Conservation (phyloP, 1,140 invertebrate genomes). For the Aphidius ervi region DNA sequence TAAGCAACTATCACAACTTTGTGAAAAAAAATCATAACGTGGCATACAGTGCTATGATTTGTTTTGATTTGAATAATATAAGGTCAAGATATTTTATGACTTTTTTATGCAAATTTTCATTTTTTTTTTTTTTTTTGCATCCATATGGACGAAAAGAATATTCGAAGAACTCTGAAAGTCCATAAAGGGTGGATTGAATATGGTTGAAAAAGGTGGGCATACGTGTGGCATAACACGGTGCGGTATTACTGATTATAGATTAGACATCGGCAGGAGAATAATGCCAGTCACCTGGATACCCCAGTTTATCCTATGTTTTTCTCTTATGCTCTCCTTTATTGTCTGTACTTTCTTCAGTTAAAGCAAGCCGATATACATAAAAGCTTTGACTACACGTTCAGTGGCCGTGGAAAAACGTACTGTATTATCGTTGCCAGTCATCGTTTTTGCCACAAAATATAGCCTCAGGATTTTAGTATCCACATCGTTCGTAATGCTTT, state of each 20-base stretch:
- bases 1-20: no score
- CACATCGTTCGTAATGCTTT: no score
- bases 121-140: not conserved
- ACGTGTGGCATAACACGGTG: constrained; percentile 33
- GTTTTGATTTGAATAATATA: no score
- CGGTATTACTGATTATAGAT: constrained; percentile 38
- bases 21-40: no score
- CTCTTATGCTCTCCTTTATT: not conserved
- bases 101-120: not conserved
- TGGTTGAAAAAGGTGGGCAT: constrained; percentile 20
- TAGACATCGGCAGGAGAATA: constrained; percentile 33
- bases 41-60: no score
- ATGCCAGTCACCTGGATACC: constrained; percentile 35
- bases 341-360: constrained; percentile 12
- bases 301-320: not conserved
- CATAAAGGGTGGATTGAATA: constrained; percentile 9
- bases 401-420: constrained; percentile 20
- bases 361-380: constrained; percentile 19
- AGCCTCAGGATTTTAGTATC: no score
- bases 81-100: no score
- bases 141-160: no score
- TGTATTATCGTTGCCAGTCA: constrained; percentile 19
- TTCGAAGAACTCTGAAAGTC: not conserved
- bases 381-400: constrained; percentile 5
- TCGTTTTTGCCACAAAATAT: constrained; percentile 20